phyloP scores from a whole-genome alignment of 2,888 invertebrate species.

The Candidula unifasciata region DNA sequence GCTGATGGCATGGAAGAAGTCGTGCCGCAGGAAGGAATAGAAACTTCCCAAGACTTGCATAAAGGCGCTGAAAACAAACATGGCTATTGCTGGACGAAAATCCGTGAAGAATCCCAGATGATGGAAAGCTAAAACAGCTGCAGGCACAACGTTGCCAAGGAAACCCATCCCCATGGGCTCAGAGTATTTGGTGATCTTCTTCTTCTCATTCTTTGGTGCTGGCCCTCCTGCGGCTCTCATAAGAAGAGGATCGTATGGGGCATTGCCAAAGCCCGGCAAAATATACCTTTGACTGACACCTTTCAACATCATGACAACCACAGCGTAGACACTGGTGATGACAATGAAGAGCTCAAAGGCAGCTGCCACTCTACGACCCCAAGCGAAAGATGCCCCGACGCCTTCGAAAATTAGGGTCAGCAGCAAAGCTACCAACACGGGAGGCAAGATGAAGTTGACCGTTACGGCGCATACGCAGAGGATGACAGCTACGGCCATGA shows the following conservation, averaged over 20 bases:
- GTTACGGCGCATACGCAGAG: conserved; percentile 62
- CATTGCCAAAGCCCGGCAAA: conserved; percentile 66
- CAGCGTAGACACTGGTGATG: conserved; percentile 61
- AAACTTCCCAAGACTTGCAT: conserved; percentile 61
- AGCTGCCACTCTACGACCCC: conserved; percentile 64
- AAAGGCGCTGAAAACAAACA: conserved; percentile 58
- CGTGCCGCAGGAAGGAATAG: conserved; percentile 64
- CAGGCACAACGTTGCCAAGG: conserved; percentile 64
- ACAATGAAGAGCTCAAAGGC: conserved; percentile 65
- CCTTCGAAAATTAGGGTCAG: conserved; percentile 63
- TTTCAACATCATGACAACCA: conserved; percentile 65
- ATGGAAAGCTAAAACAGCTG: conserved; percentile 61
- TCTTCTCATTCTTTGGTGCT: conserved; percentile 60
- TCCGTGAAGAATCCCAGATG: conserved; percentile 63
- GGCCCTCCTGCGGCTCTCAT: conserved; percentile 57
- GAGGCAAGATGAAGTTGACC: conserved; percentile 66
- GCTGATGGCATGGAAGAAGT: conserved; percentile 61
- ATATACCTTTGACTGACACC: conserved; percentile 66
- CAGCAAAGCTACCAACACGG: conserved; percentile 62
- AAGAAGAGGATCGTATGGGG: conserved; percentile 62
- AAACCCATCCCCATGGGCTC: conserved; percentile 68
- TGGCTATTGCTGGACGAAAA: conserved; percentile 60
- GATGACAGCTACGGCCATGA: conserved; percentile 60
- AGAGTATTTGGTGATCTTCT: conserved; percentile 65
- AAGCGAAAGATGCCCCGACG: conserved; percentile 60